phyloP scores from a whole-genome alignment of 2,113 vertebrate genomes.

The Salvelinus fontinalis region DNA sequence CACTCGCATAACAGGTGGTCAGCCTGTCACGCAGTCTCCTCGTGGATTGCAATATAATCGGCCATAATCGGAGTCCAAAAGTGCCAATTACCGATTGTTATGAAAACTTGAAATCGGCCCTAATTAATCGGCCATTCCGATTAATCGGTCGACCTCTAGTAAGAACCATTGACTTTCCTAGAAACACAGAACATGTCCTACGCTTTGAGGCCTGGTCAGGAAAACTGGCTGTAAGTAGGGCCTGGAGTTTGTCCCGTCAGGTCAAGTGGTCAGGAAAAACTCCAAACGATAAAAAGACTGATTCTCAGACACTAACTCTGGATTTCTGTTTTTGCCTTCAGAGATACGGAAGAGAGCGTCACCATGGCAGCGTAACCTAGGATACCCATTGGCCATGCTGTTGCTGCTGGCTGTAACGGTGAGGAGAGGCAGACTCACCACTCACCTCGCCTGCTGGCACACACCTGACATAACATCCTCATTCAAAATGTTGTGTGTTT shows the following conservation, averaged over 20 bases:
- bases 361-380: constrained; percentile 85
- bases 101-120: too few species aligned
- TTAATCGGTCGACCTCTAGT: too few species aligned
- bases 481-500: too few species aligned
- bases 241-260: background rate
- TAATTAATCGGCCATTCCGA: too few species aligned
- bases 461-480: background rate
- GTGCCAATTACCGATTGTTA: too few species aligned
- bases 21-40: too few species aligned
- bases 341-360: constrained; percentile 80
- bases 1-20: too few species aligned
- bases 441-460: background rate
- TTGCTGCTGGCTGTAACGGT: constrained; percentile 81
- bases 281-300: background rate
- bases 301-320: background rate
- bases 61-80: too few species aligned
- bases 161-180: background rate
- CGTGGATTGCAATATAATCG: too few species aligned
- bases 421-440: constrained; percentile 31
- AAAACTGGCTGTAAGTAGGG: too few species aligned
- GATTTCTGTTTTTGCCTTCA: constrained; percentile 36
- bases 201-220: too few species aligned
- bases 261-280: background rate
- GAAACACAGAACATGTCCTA: background rate
- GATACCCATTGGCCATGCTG: constrained; percentile 86